Evolutionary conservation across 2,888 invertebrate species (phyloP).

Genomic region (Papilio demoleus): DNA sequence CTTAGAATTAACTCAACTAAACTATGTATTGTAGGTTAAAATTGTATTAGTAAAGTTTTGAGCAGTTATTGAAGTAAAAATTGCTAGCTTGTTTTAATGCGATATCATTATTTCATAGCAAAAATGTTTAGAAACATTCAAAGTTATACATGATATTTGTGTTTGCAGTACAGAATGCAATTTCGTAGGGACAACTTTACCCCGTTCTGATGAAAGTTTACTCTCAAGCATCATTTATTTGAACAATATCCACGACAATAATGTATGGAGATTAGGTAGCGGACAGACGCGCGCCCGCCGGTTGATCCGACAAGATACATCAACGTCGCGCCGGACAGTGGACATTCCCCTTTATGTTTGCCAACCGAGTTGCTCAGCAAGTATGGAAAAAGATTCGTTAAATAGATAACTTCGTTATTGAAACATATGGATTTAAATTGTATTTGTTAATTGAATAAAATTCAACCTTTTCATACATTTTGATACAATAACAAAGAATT

Average conservation of each 20-base stretch:
- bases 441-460: no score
- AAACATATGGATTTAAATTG: no score
- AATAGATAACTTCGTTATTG: no score
- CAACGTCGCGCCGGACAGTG: slow-evolving; percentile 79
- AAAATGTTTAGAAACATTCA: neutral
- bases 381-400: slow-evolving; percentile 52
- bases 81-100: no score
- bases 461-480: no score
- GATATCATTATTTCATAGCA: neutral
- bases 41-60: no score
- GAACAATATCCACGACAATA: slow-evolving; percentile 76
- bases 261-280: slow-evolving; percentile 82
- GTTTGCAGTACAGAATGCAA: slow-evolving; percentile 5
- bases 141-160: neutral
- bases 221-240: slow-evolving; percentile 80
- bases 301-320: slow-evolving; percentile 83
- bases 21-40: no score
- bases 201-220: slow-evolving; percentile 68
- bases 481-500: no score
- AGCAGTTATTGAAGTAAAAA: no score
- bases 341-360: slow-evolving; percentile 68
- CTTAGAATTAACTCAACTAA: no score
- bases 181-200: slow-evolving; percentile 45
- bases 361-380: slow-evolving; percentile 39
- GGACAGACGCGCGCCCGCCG: slow-evolving; percentile 77